phyloP scores from a whole-genome alignment of 2,797 vertebrate species.

The Sorex maritimensis region DNA sequence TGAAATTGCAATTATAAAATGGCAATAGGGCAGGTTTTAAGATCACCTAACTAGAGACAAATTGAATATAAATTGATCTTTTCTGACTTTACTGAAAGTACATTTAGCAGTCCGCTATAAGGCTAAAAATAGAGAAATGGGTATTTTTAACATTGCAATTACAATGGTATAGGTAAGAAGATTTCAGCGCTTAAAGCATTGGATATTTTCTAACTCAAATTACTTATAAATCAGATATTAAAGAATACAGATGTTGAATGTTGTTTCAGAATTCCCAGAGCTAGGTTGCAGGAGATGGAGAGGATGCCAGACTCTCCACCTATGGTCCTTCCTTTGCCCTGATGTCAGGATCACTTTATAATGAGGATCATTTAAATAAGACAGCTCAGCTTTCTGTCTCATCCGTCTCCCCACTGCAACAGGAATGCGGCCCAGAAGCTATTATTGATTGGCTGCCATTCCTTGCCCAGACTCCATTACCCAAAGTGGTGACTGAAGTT shows the following conservation, averaged over 20 bases:
- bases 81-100: background rate
- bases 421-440: slow-evolving; percentile 26
- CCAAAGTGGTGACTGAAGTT: slow-evolving; percentile 22
- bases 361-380: slow-evolving; percentile 10
- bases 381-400: background rate
- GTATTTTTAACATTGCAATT: background rate
- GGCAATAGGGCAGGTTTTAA: background rate
- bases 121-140: background rate
- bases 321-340: background rate
- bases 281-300: background rate
- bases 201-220: background rate
- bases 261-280: background rate
- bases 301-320: background rate
- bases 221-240: background rate
- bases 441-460: slow-evolving; percentile 30
- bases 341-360: background rate
- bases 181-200: background rate
- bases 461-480: slow-evolving; percentile 50
- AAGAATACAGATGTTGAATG: background rate
- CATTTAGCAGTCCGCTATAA: background rate
- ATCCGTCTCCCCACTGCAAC: background rate
- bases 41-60: background rate
- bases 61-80: background rate
- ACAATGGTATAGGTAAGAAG: background rate
- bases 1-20: background rate